Evolutionary conservation across 2,113 vertebrate species (phyloP).

Genomic region (Aspiorhynchus laticeps): DNA sequence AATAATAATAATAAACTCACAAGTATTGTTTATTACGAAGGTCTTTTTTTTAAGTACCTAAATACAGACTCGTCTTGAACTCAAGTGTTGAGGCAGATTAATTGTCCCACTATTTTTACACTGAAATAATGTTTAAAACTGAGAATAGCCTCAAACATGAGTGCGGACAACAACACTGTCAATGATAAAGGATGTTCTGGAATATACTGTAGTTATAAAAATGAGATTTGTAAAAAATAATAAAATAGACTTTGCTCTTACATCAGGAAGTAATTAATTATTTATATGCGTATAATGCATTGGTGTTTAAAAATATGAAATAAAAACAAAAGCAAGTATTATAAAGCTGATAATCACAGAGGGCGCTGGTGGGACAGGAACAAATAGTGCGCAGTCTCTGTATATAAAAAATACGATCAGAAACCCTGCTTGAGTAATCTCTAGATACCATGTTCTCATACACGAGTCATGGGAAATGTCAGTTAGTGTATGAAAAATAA

Average conservation of each 20-base stretch:
- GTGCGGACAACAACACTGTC: neutral
- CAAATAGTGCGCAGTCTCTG: constrained; percentile 22
- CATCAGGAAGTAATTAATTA: constrained; percentile 34
- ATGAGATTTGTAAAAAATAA: constrained; percentile 43
- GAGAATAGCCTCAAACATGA: neutral
- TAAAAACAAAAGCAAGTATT: neutral
- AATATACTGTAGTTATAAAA: constrained; percentile 14
- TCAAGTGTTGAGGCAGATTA: constrained; percentile 46
- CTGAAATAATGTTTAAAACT: neutral
- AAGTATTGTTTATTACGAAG: constrained; percentile 70
- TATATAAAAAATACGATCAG: neutral
- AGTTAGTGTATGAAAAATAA: constrained; percentile 69
- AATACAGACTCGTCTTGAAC: constrained; percentile 61
- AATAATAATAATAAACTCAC: constrained; percentile 15
- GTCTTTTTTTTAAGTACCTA: constrained; percentile 55
- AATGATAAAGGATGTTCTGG: constrained; percentile 1
- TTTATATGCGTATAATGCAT: neutral
- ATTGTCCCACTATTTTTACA: constrained; percentile 33
- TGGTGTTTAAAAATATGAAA: constrained; percentile 7
- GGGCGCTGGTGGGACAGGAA: constrained; percentile 15
- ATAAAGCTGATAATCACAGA: neutral
- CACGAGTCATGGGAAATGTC: neutral
- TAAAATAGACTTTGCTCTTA: constrained; percentile 55
- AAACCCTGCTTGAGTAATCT: constrained; percentile 21
- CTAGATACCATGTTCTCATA: constrained; percentile 42